Conservation (phyloP, 2,888 invertebrate species). For the Orgyia antiqua region DNA sequence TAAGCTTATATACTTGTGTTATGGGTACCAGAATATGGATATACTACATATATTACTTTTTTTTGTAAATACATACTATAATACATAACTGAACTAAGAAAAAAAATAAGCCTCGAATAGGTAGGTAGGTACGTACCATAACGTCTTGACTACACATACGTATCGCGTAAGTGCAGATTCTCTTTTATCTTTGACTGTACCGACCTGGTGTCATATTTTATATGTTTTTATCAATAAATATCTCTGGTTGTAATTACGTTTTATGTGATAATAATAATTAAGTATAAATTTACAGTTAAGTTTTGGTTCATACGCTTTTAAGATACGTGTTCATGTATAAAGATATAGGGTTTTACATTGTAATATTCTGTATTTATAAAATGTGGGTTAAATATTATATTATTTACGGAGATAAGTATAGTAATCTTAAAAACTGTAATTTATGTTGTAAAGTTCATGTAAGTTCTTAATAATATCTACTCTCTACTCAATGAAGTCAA, state of each 20-base stretch:
- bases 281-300: constrained; percentile 25
- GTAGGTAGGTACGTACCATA: too few species aligned
- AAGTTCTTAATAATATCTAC: too few species aligned
- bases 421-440: constrained; percentile 5
- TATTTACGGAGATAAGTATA: constrained; percentile 1
- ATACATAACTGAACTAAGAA: too few species aligned
- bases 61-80: too few species aligned
- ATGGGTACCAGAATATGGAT: too few species aligned
- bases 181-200: constrained; percentile 63
- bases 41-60: too few species aligned
- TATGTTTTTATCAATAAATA: constrained; percentile 63
- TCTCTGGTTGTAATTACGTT: constrained; percentile 38
- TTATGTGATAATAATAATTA: constrained; percentile 39
- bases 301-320: constrained; percentile 21
- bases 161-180: constrained; percentile 69
- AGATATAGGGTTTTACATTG: constrained; percentile 4
- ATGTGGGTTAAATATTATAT: constrained; percentile 9
- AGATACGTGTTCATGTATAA: constrained; percentile 7
- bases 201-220: constrained; percentile 60
- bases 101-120: too few species aligned
- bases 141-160: constrained; percentile 55
- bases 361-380: background rate
- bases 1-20: too few species aligned
- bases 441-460: constrained; percentile 2
- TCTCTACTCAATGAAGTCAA: too few species aligned